Evolutionary conservation across 1,140 invertebrate species (phyloP), one percentile per base, ranked within the genome.

Genomic region (Ips nitidus): DNA sequence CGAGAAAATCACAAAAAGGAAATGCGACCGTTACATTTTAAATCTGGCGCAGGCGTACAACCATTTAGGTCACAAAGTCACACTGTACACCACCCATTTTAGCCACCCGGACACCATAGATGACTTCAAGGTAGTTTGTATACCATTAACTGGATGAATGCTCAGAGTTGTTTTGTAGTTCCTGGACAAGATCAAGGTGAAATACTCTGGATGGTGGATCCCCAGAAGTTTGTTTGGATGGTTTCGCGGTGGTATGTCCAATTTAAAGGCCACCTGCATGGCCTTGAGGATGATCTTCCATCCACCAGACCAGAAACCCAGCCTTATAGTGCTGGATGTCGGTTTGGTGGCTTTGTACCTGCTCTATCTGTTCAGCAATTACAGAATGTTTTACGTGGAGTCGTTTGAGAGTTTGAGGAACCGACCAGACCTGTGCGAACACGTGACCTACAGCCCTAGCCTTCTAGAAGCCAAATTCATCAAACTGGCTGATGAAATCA

Each of bases 1-100:
- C 52, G 74, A 78, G 52, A 74, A 73, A 72, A 64, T 79, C n/a
- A 59, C 68, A n/a, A 77, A 73, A 40, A 64, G 71, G 37, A 63
- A 69, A 58, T 69, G 71, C 41, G 77, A 79, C 66, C 71, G 75
- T 7, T 79, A 78, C 56, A 70, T 79, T 5, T 43, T 79, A 22
- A 77, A 78, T 60, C 55, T 79, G 7, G 76, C 72, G 1, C 43
- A 56, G 41, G 74, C 75, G 36, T 71, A 76, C 22, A 66, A 74
- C 52, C 55, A 74, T 42, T 56, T 71, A 41, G 76, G 76, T 5
- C 73, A 74, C 58, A 74, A 73, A 53, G 75, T 78, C 1, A 74
- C 75, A 1, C 55, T 77, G 7, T 61, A 72, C 7, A 75, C 77
- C 2, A 71, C 74, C 3, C 69, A 75, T 6, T 72, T 74, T 38